Percentiles rank a stretch among this genome's conserved stretches.
phyloP scores from a whole-genome alignment of 1,140 invertebrate species.

The Bombus vancouverensis region DNA sequence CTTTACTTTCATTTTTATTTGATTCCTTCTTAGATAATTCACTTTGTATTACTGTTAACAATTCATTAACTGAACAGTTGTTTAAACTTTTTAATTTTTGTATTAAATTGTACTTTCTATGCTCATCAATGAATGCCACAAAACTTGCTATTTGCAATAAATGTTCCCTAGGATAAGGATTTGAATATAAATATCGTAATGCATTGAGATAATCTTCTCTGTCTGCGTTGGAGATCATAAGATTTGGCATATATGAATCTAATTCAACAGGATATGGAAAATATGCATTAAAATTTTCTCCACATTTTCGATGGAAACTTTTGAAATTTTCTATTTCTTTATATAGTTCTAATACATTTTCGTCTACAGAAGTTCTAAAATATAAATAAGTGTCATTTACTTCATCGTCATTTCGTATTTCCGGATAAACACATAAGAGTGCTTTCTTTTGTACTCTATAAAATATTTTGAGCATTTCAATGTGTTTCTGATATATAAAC shows the following conservation, averaged over 20 bases:
- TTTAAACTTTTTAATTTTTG: constrained; percentile 39
- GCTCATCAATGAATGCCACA: constrained; percentile 45
- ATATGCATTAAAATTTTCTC: constrained; percentile 59
- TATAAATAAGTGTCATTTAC: constrained; percentile 71
- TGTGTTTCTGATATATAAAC: constrained; percentile 67
- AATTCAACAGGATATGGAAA: constrained; percentile 73
- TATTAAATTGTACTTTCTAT: constrained; percentile 30
- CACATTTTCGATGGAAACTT: constrained; percentile 57
- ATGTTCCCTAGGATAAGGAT: constrained; percentile 50
- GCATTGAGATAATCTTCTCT: constrained; percentile 67
- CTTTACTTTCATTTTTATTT: constrained; percentile 30
- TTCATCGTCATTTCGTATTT: constrained; percentile 74
- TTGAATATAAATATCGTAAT: constrained; percentile 64
- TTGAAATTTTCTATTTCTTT: constrained; percentile 76
- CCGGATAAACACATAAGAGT: constrained; percentile 74
- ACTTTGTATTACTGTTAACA: constrained; percentile 50
- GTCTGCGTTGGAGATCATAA: constrained; percentile 71
- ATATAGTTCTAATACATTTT: constrained; percentile 71
- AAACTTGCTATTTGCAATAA: constrained; percentile 46
- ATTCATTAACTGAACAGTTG: constrained; percentile 6
- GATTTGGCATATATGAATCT: constrained; percentile 64
- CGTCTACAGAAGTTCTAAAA: constrained; percentile 52
- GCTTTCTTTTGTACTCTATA: constrained; percentile 74
- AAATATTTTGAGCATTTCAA: constrained; percentile 66
- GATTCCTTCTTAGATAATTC: constrained; percentile 35